phyloP scores from a whole-genome alignment of 2,888 invertebrate species.

The Minunthozetes semirufus region DNA sequence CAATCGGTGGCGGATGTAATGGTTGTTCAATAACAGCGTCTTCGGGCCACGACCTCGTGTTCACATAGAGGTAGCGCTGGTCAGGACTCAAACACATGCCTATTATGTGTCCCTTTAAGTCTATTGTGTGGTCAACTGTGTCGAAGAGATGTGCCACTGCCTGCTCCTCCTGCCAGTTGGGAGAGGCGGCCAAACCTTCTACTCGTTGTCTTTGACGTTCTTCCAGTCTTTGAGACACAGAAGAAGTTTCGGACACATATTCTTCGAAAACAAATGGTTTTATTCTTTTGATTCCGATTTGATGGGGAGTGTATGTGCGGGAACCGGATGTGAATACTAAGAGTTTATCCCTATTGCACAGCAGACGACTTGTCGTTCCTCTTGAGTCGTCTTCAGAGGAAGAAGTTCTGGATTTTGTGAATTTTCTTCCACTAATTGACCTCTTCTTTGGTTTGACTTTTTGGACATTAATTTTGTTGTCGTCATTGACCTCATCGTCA shows the following conservation, averaged over 20 bases:
- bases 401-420: neutral
- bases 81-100: constrained; percentile 79
- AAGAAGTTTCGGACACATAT: constrained; percentile 37
- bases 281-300: constrained; percentile 69
- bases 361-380: neutral
- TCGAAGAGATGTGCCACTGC: constrained; percentile 59
- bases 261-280: constrained; percentile 54
- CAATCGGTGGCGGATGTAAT: constrained; percentile 71
- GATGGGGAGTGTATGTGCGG: constrained; percentile 75
- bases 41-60: constrained; percentile 72
- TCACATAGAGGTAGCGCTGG: constrained; percentile 73
- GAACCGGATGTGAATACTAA: constrained; percentile 76
- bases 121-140: constrained; percentile 68
- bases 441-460: neutral
- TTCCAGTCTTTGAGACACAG: constrained; percentile 37
- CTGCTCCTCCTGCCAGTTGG: constrained; percentile 63
- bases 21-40: constrained; percentile 67
- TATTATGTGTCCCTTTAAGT: constrained; percentile 76
- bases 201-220: constrained; percentile 37
- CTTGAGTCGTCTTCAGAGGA: neutral
- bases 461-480: too few species aligned
- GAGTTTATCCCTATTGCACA: constrained; percentile 54
- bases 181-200: constrained; percentile 49
- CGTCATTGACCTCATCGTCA: constrained; percentile 14
- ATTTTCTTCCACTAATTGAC: neutral